Base-by-base conservation (phyloP, 2,888 invertebrate genomes). In the Thyatira batis region DNA sequence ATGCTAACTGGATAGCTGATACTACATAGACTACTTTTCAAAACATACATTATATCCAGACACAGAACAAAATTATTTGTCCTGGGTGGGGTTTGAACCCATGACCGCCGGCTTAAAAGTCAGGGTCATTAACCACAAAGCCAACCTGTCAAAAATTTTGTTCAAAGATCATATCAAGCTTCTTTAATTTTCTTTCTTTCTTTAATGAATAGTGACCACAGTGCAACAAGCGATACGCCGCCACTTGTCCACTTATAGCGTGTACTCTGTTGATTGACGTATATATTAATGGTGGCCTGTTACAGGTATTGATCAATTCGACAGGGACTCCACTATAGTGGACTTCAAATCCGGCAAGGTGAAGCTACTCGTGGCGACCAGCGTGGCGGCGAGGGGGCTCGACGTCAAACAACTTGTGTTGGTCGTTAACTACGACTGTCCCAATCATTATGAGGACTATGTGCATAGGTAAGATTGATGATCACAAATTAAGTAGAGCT, bases 381-480 rank as follows among this genome's bases (percentile, higher is more conserved):
- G 99, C 11, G 99, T 99, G 1, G 99, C 99, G 3, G 99, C 99
- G 0, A 92, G 99, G 53, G 99, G 99, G 0, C 92, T 99, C n/a
- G 99, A 99, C 84, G 99, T 99, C 0, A 99, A 99, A 81, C 98
- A 99, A 72, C 93, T 99, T 52, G 98, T 98, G 73, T 92, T 99
- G 27, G 99, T 99, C 1, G 96, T 99, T 11, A 99, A 99, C 89
- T 99, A 98, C 85, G 99, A 99, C 88, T 99, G 98, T 76, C 99
- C 99, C 0, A 99, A 99, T 88, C 99, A 99, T 86, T 99, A 99
- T 79, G 99, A 99, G 87, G 99, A 99, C 86, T 99, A 99, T 84
- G 99, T 99, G 20, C 99, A 99, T 85, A 92, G 94, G 94, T 94
- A 20, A 59, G 68, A 53, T n/a, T n/a, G 1, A 43, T 6, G 25